phyloP scores from a whole-genome alignment of 2,797 vertebrate genomes.

The Apogon talboti region DNA sequence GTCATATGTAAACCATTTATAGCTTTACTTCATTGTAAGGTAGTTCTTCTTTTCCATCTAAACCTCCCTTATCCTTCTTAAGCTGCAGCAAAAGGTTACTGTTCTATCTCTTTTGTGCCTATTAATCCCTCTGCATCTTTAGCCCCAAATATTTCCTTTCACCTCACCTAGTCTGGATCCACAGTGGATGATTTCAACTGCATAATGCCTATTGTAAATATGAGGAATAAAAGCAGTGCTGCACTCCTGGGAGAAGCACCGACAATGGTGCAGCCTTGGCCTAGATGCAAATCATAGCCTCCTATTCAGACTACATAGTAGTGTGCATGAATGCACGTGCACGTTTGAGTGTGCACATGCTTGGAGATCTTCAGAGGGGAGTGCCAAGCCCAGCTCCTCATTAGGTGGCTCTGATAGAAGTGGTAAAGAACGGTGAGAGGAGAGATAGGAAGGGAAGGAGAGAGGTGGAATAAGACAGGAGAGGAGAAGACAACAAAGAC shows the following conservation, averaged over 20 bases:
- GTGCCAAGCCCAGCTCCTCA: constrained; percentile 58
- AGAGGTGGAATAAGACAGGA: neutral
- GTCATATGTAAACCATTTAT: constrained; percentile 6
- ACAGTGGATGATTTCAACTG: constrained; percentile 54
- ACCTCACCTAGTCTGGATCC: constrained; percentile 41
- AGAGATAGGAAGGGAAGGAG: constrained; percentile 9
- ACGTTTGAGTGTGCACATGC: constrained; percentile 19
- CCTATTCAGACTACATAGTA: constrained; percentile 50
- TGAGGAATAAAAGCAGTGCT: constrained; percentile 70
- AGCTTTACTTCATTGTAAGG: constrained; percentile 23
- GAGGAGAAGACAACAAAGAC: neutral
- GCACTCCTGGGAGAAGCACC: constrained; percentile 67
- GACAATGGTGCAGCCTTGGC: constrained; percentile 80
- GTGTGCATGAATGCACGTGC: constrained; percentile 3
- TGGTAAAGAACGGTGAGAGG: constrained; percentile 52
- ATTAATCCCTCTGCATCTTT: constrained; percentile 35
- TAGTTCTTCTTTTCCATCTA: constrained; percentile 10
- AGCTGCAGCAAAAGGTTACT: constrained; percentile 48
- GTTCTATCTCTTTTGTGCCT: constrained; percentile 49
- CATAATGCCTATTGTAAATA: constrained; percentile 68
- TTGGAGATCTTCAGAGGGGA: constrained; percentile 43
- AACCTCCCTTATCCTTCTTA: constrained; percentile 3
- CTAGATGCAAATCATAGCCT: constrained; percentile 79
- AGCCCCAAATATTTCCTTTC: constrained; percentile 57
- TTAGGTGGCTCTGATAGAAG: constrained; percentile 67